Conservation (phyloP, 2,113 vertebrate species). For the Osmerus mordax region DNA sequence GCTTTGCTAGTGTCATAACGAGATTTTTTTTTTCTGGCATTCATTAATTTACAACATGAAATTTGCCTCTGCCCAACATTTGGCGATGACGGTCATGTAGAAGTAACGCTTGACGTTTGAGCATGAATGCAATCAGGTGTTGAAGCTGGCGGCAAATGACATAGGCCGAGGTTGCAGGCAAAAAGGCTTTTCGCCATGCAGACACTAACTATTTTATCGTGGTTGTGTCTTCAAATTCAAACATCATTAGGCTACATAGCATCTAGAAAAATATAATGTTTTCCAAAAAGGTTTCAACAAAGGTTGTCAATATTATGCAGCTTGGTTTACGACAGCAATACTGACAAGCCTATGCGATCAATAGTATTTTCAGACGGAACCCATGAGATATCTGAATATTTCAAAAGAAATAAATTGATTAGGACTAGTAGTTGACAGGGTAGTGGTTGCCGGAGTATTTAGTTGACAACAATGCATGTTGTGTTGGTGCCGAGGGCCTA, state of each 20-base stretch:
- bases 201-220: not conserved
- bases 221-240: not conserved
- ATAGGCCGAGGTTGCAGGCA: not conserved
- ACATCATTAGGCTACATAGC: not conserved
- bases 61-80: slow-evolving; percentile 55
- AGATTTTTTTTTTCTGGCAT: not conserved
- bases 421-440: no score
- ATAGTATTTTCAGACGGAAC: not conserved
- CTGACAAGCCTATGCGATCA: not conserved
- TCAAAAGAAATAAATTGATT: not conserved
- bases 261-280: not conserved
- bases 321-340: not conserved
- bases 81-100: slow-evolving; percentile 74
- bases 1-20: no score
- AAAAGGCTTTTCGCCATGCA: not conserved
- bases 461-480: no score
- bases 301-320: not conserved
- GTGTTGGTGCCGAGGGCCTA: no score
- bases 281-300: not conserved
- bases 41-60: not conserved
- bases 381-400: not conserved
- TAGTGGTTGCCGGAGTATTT: no score
- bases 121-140: slow-evolving; percentile 17
- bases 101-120: slow-evolving; percentile 63
- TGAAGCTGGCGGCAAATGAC: not conserved